phyloP scores from a whole-genome alignment of 2,113 vertebrate genomes.

The Dicaeum eximium region DNA sequence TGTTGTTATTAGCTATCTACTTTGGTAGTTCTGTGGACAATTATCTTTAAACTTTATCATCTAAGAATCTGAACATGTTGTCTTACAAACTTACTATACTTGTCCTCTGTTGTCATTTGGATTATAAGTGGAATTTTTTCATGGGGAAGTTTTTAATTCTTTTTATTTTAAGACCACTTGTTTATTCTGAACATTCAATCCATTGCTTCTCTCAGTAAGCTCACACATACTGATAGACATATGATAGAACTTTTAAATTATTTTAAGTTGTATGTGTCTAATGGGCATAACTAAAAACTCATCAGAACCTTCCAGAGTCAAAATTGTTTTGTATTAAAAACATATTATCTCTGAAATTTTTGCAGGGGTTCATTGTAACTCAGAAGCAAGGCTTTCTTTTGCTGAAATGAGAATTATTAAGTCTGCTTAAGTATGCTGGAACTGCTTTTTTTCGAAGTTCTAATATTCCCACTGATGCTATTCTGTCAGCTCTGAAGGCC shows the following conservation, averaged over 20 bases:
- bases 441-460: background rate
- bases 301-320: background rate
- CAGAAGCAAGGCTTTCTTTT: background rate
- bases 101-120: background rate
- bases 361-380: background rate
- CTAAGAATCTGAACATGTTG: background rate
- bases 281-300: background rate
- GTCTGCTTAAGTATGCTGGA: background rate
- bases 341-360: background rate
- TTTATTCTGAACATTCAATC: background rate
- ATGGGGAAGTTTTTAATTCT: background rate
- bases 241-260: background rate
- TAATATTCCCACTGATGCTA: background rate
- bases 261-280: background rate
- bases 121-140: background rate
- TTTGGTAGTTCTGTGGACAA: background rate
- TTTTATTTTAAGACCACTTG: background rate
- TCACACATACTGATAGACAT: background rate
- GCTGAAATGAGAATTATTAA: background rate
- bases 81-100: background rate
- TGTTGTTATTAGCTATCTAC: background rate
- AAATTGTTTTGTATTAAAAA: background rate
- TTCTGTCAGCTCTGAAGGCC: background rate
- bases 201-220: background rate
- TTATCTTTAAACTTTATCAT: background rate